Base-by-base conservation (phyloP, 2,113 vertebrate species). In the Pitta sordida region DNA sequence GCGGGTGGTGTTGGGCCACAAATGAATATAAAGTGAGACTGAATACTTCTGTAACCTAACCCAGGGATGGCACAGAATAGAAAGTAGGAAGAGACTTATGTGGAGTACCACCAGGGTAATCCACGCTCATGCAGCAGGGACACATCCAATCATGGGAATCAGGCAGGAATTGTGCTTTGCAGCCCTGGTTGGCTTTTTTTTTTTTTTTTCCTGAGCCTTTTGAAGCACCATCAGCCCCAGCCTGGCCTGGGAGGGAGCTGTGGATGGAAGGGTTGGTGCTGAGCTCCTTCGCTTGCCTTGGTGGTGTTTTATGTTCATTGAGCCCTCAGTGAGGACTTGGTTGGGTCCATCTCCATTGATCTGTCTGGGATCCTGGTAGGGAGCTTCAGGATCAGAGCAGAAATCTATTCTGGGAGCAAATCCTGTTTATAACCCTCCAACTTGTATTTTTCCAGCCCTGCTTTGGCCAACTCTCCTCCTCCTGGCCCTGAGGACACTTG, bases 321-420 rank as follows among this genome's bases (percentile, higher is more conserved):
- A 82, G 37, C 9, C 43, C 48, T 64, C 2, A 2, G 24, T 5
- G 10, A 36, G 63, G 41, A 21, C 13, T 6, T 11, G 20, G 46
- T 12, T 0, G 2, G 6, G 27, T 58, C 27, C 34, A 22, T 52
- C 34, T 12, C 41, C 34, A n/a, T 14, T 21, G 12, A 3, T 85
- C 68, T 58, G 20, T 27, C 9, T 0, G 1, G 62, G 16, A 55
- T 51, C 12, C 43, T n/a, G 10, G 14, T 1, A 36, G 15, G 19
- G 10, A 67, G 13, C 64, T 73, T 34, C 2, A 51, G 23, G 48
- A 53, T 43, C 59, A 64, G 46, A 55, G 41, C 36, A 56, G 39
- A 24, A 27, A 27, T 88, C 68, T 37, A 36, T 49, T 64, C 30
- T 37, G 4, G 23, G 29, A 7, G 22, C 15, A 34, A 60, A 20